Base-by-base conservation (phyloP, 2,113 vertebrate genomes). In the Miniopterus natalensis region DNA sequence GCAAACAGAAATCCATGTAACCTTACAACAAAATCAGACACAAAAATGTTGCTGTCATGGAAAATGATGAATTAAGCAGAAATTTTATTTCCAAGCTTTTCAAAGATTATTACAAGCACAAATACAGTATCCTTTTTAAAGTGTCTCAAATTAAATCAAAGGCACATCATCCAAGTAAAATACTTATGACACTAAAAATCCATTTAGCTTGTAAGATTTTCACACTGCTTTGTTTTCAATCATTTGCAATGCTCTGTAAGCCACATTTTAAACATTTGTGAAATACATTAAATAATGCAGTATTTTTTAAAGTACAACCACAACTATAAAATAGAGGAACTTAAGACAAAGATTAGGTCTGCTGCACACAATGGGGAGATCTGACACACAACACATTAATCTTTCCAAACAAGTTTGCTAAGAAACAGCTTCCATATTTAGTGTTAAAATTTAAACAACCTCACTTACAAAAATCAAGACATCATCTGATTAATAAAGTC, bases 11-110 rank as follows among this genome's bases (percentile, higher is more conserved):
- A 90, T 79, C 23, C 45, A 49, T 23, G 21, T 85, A 36, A 23
- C 15, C 53, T 59, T 94, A 84, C 96, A 55, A 93, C 59, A 93
- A 79, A 91, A 90, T 75, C 11, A 63, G 70, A 95, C 66, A 92
- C 63, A 84, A 92, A 36, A 89, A 86, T 14, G 86, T 87, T 86
- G 2, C 63, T 91, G 61, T 15, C 93, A 90, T 63, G 91, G 95
- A 92, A 98, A 77, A 95, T 93, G 6, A 73, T 96, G 1, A 81
- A 75, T 93, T 96, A 95, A 71, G 88, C 88, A 97, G 20, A 90
- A 96, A 86, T 94, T 98, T 98, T 98, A 98, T 98, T 98, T 98
- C 92, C 88, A 98, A 98, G 96, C 61, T 97, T 97, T 92, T 92
- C 87, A 97, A 94, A 98, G 86, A 95, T 97, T 96, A 97, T 97